Evolutionary conservation across 2,113 vertebrate genomes (phyloP).

Genomic region (Cheirogaleus medius): DNA sequence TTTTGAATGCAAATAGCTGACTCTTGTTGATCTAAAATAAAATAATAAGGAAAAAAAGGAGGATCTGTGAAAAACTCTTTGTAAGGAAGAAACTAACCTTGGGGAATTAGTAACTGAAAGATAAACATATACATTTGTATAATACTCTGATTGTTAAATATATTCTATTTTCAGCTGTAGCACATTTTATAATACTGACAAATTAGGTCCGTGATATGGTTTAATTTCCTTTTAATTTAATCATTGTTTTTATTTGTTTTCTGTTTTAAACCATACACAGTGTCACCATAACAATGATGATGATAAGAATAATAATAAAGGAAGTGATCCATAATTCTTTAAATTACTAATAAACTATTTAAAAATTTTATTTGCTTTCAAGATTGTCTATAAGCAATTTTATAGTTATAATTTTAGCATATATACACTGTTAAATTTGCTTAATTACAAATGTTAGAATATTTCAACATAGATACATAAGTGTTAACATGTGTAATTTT

Average conservation of each 20-base stretch:
- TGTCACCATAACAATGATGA: not conserved
- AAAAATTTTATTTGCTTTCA: not conserved
- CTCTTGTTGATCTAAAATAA: too few species aligned
- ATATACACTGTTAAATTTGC: not conserved
- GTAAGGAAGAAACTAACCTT: not conserved
- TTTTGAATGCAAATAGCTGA: too few species aligned
- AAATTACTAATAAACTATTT: not conserved
- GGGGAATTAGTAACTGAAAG: not conserved
- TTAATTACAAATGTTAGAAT: not conserved
- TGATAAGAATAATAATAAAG: not conserved
- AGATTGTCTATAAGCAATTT: not conserved
- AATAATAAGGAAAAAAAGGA: not conserved
- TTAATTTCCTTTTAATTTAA: not conserved
- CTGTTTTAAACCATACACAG: not conserved
- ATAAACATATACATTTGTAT: not conserved
- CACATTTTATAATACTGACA: not conserved
- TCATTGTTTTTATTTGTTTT: not conserved
- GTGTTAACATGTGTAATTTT: not conserved
- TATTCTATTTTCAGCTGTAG: not conserved
- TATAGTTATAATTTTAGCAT: not conserved
- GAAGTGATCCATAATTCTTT: not conserved
- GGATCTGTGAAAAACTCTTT: not conserved
- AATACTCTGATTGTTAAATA: not conserved
- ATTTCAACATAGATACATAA: not conserved
- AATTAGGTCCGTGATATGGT: not conserved